A percentile compares a stretch with the other conserved stretches of the same genome.
Evolutionary conservation across 2,888 invertebrate species (phyloP).

Genomic region (Drosophila algonquin): DNA sequence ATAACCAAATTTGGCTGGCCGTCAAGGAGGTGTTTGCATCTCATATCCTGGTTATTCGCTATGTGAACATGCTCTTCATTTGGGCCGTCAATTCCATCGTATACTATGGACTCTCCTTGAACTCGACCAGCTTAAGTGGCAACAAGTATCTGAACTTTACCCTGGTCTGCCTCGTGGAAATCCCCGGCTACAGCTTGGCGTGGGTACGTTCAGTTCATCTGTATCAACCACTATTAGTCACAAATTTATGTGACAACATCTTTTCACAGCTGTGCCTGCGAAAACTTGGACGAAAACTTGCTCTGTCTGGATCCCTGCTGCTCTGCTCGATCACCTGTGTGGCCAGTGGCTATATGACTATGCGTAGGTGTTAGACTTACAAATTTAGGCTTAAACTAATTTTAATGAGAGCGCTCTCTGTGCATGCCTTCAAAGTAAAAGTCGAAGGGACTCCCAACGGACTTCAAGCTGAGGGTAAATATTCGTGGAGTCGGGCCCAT

Average conservation of each 20-base stretch:
- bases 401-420: neutral
- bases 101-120: conserved; percentile 88
- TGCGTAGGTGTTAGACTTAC: conserved; percentile 78
- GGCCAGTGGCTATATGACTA: conserved; percentile 85
- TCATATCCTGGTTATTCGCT: conserved; percentile 84
- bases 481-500: conserved; percentile 10
- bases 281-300: conserved; percentile 85
- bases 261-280: conserved; percentile 84
- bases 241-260: neutral
- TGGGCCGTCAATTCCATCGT: conserved; percentile 88
- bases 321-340: conserved; percentile 85
- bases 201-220: conserved; percentile 72
- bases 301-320: conserved; percentile 85
- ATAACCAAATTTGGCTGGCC: conserved; percentile 81
- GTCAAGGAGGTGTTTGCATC: conserved; percentile 84
- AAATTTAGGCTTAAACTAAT: neutral
- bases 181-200: conserved; percentile 86
- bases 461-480: neutral
- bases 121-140: conserved; percentile 87
- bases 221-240: neutral
- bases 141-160: conserved; percentile 89
- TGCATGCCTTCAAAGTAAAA: conserved; percentile 13
- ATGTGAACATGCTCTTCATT: conserved; percentile 84
- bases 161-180: conserved; percentile 86
- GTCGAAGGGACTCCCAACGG: conserved; percentile 1